phyloP scores from a whole-genome alignment of 2,113 vertebrate genomes.

The Ceyx melanurus region DNA sequence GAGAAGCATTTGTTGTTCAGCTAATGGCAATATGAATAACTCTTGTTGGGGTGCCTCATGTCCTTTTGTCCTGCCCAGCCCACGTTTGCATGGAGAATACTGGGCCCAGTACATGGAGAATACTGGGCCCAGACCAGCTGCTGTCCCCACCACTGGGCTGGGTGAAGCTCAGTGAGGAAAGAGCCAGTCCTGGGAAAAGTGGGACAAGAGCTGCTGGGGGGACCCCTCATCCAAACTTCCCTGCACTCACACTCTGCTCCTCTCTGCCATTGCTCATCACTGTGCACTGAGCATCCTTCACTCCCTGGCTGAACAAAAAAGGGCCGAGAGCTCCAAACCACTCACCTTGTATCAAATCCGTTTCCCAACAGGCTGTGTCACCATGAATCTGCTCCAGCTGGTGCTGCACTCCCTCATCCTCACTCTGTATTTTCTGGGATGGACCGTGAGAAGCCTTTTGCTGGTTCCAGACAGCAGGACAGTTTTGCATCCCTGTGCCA shows the following conservation, averaged over 20 bases:
- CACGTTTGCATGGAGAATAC: rapidly evolving
- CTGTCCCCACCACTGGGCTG: background rate
- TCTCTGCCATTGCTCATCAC: background rate
- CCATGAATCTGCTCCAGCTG: background rate
- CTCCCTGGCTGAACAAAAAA: background rate
- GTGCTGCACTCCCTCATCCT: background rate
- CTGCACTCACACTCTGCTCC: background rate
- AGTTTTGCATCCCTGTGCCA: background rate
- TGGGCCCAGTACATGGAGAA: background rate
- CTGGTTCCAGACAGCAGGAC: rapidly evolving
- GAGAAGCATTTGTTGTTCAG: background rate
- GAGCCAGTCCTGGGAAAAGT: background rate
- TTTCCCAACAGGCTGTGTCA: background rate
- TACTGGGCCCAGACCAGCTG: background rate
- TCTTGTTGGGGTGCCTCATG: background rate
- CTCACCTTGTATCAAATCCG: rapidly evolving
- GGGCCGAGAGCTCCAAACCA: background rate
- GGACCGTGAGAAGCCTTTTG: background rate
- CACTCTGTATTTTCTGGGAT: rapidly evolving
- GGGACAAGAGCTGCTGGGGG: background rate
- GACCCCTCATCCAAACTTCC: background rate
- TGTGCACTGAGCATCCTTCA: background rate
- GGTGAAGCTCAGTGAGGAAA: background rate
- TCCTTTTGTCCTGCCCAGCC: background rate
- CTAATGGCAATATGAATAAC: background rate